These are phyloP conservation scores for Gonocerus acuteangulatus DNA, from an alignment of 2,888 invertebrate genomes.

Conservation along the genomic window DNA sequence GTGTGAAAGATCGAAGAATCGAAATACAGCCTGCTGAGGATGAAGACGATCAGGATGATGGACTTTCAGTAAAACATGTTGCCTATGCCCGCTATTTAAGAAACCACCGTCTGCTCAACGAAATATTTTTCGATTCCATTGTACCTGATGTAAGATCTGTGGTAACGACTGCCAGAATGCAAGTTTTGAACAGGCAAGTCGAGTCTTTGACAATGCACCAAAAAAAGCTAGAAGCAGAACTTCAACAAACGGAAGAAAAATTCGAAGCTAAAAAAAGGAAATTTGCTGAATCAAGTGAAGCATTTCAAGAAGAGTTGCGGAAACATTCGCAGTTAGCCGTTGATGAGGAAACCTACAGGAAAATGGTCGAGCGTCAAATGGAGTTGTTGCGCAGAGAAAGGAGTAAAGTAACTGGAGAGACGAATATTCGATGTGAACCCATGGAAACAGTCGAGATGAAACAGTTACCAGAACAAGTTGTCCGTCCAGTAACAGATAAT, in stretches of 20 bases:
- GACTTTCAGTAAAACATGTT: conserved; percentile 88
- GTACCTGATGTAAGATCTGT: conserved; percentile 97
- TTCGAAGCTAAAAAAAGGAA: conserved; percentile 91
- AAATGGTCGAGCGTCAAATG: conserved; percentile 80
- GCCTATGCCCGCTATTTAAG: conserved; percentile 89
- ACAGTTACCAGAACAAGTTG: conserved; percentile 5
- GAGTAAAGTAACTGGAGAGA: conserved; percentile 4
- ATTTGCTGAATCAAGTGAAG: conserved; percentile 86
- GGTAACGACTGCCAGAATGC: conserved; percentile 89
- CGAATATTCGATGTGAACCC: background rate
- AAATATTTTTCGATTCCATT: conserved; percentile 92
- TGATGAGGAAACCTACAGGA: conserved; percentile 81
- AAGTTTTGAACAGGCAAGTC: conserved; percentile 87
- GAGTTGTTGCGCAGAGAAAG: conserved; percentile 49
- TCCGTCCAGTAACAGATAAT: background rate
- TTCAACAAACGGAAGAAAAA: conserved; percentile 92
- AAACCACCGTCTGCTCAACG: conserved; percentile 94
- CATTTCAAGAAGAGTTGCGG: conserved; percentile 89
- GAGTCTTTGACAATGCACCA: conserved; percentile 94
- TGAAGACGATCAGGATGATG: conserved; percentile 86
- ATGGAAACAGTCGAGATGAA: background rate
- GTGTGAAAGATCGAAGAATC: conserved; percentile 57
- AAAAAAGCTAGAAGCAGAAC: conserved; percentile 89
- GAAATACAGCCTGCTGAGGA: conserved; percentile 96
- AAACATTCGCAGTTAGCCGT: conserved; percentile 88